Evolutionary conservation across 2,113 vertebrate genomes (phyloP).

Genomic region (Sisor rabdophorus): DNA sequence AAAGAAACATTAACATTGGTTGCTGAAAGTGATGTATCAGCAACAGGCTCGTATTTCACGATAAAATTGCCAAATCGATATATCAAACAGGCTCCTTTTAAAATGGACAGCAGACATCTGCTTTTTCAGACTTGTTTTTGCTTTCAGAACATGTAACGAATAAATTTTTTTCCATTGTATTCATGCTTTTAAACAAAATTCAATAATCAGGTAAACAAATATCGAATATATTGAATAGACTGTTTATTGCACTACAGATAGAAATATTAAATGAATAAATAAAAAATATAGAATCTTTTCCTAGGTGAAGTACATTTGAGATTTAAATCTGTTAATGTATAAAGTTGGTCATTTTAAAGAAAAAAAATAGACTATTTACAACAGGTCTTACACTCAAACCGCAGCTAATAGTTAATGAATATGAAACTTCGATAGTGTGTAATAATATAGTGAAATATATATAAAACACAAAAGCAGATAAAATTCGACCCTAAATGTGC

Average conservation of each 20-base stretch:
- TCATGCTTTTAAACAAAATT: neutral
- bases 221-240: neutral
- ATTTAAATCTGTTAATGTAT: constrained; percentile 45
- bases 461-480: neutral
- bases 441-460: constrained; percentile 11
- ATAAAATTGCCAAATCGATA: too few species aligned
- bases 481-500: neutral
- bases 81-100: neutral
- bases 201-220: neutral
- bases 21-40: too few species aligned
- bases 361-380: constrained; percentile 47
- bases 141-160: neutral
- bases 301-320: constrained; percentile 40
- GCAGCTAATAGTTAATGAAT: neutral
- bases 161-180: neutral
- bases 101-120: neutral
- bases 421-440: constrained; percentile 2
- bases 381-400: constrained; percentile 16
- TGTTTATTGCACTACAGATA: constrained; percentile 34
- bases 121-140: neutral
- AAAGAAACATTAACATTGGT: too few species aligned
- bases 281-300: constrained; percentile 40
- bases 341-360: constrained; percentile 38
- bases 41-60: too few species aligned
- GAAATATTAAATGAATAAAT: constrained; percentile 40